Evolutionary conservation across 2,888 invertebrate genomes (phyloP).

Genomic region (Agrochola litura): DNA sequence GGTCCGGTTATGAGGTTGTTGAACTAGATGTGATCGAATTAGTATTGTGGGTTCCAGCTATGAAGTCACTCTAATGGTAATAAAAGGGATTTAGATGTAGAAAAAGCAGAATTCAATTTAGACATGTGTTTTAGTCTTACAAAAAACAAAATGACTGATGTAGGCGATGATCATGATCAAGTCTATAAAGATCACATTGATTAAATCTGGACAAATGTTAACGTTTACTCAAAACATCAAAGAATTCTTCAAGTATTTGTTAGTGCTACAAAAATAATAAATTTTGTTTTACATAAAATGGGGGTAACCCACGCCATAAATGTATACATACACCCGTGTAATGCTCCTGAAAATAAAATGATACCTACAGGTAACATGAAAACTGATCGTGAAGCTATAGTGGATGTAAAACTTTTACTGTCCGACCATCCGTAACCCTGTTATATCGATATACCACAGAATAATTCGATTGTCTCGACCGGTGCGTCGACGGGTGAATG

Average conservation of each 20-base stretch:
- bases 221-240: background rate
- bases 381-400: slow-evolving; percentile 37
- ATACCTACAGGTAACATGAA: slow-evolving; percentile 25
- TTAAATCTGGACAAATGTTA: background rate
- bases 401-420: slow-evolving; percentile 60
- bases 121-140: background rate
- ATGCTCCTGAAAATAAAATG: background rate
- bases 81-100: background rate
- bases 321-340: background rate
- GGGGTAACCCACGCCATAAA: background rate
- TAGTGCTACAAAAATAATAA: background rate
- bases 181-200: background rate
- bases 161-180: background rate
- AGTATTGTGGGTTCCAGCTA: slow-evolving; percentile 8
- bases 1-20: slow-evolving; percentile 20
- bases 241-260: background rate
- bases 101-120: background rate
- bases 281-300: background rate
- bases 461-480: slow-evolving; percentile 68
- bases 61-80: background rate
- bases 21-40: slow-evolving; percentile 30
- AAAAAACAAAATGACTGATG: background rate
- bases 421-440: slow-evolving; percentile 45
- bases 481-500: slow-evolving; percentile 54
- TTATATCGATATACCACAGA: slow-evolving; percentile 55